phyloP scores from a whole-genome alignment of 1,140 invertebrate genomes.

The Ditylenchus dipsaci region DNA sequence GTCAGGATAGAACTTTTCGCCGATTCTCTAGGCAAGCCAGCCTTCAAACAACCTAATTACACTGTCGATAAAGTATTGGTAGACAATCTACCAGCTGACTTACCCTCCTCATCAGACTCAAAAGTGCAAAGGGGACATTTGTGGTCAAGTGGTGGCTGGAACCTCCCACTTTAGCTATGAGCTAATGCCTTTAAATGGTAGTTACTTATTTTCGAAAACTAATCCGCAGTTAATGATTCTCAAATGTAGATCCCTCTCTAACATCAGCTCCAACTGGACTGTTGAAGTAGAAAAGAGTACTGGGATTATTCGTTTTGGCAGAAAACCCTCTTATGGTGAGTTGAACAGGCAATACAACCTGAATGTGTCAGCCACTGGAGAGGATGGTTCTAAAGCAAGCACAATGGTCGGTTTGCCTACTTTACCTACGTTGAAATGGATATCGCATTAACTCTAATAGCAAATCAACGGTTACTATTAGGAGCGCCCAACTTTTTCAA shows the following conservation, averaged over 20 bases:
- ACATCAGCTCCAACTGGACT: constrained; percentile 24
- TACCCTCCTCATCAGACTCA: not conserved
- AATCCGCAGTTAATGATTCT: not conserved
- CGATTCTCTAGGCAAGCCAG: constrained; percentile 16
- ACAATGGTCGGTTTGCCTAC: not conserved
- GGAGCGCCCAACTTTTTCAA: too few species aligned
- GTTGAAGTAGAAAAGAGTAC: constrained; percentile 32
- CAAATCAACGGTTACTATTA: too few species aligned
- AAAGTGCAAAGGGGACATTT: constrained; percentile 31
- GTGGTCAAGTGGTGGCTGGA: constrained; percentile 48
- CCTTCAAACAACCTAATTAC: constrained; percentile 34
- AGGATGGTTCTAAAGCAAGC: constrained; percentile 12
- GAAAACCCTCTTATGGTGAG: constrained; percentile 34
- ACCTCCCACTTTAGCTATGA: constrained; percentile 32
- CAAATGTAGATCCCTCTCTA: constrained; percentile 13
- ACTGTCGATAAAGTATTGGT: constrained; percentile 18
- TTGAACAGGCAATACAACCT: constrained; percentile 33
- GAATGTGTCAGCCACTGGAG: constrained; percentile 29
- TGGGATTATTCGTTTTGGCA: constrained; percentile 33
- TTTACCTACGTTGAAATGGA: constrained; percentile 16
- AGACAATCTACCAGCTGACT: not conserved
- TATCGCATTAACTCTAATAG: too few species aligned
- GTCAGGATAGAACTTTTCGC: constrained; percentile 5
- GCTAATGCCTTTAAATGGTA: constrained; percentile 25
- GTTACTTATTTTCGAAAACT: not conserved